phyloP scores from a whole-genome alignment of 2,888 invertebrate species.

The Smittia sp. region DNA sequence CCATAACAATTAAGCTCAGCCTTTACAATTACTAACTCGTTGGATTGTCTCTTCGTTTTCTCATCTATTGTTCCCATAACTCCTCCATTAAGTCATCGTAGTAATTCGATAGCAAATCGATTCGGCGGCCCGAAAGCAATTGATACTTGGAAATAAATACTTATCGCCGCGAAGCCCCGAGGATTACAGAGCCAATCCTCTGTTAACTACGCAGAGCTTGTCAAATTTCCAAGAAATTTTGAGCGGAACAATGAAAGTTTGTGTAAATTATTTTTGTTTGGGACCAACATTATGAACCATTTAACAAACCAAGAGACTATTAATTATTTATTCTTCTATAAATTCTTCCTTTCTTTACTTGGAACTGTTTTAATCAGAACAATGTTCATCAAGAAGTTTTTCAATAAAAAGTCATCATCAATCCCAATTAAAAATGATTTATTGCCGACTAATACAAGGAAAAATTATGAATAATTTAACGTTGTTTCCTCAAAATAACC shows the following conservation, averaged over 20 bases:
- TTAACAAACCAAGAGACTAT: background rate
- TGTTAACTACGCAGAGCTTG: no score
- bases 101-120: no score
- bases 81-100: no score
- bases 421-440: slow-evolving; percentile 39
- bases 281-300: background rate
- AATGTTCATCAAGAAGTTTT: background rate
- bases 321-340: background rate
- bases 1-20: no score
- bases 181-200: background rate
- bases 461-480: slow-evolving; percentile 31
- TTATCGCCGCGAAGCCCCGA: background rate
- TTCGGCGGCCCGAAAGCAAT: background rate
- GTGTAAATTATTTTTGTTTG: background rate
- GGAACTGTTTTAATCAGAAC: background rate
- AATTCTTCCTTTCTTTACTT: background rate
- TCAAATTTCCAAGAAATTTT: background rate
- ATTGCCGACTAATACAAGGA: background rate
- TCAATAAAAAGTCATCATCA: slow-evolving; percentile 33
- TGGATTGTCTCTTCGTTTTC: no score
- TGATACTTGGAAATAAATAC: background rate
- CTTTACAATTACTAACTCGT: no score
- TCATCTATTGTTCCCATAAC: no score
- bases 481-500: background rate
- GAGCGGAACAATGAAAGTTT: background rate